Base-by-base conservation (phyloP, 53 echinoderm and acorn worm genomes). In the Holothuria leucospilota region DNA sequence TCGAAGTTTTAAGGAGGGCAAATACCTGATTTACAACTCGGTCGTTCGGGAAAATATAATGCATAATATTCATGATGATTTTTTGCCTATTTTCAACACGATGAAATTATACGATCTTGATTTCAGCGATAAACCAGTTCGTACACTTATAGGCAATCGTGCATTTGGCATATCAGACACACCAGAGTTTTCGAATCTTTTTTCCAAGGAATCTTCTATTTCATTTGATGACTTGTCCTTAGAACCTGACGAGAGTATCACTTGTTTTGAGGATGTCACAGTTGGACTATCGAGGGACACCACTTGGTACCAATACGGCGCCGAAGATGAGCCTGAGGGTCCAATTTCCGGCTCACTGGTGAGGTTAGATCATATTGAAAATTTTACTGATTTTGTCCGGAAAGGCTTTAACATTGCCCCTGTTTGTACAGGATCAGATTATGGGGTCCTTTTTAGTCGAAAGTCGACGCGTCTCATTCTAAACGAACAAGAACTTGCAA, bases 231-330 rank as follows among this genome's bases (percentile, higher is more conserved):
- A 39, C 10, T 71, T 71, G 2, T n/a, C 23, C 0, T 39, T 38
- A 11, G 72, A 71, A 39, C 72, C 72, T 20, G n/a, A 30, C 5
- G 40, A 71, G 39, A 30, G 30, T 38, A 13, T 71, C 46, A 71
- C 34, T 1, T 71, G 46, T 71, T 71, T 71, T 46, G 72, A 71
- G 40, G 72, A 71, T 20, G 46, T 39, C 34, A 71, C 21, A 7
- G 72, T 71, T 13, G 72, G 72, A 41, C 13, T 71, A 39, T 71
- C 39, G 0, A 42, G 23, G 20, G 46, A 71, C 1, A 71, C 72
- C 5, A 14, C 42, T n/a, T 71, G 72, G 72, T 71, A 71, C 39
- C 72, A 71, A 8, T 71, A 71, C 29, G 72, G 72, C 16, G 42
- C 42, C 20, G 18, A 11, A 42, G 72, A 71, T 39, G 72, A 38